These are phyloP conservation scores for Phaedon cochleariae DNA, from an alignment of 2,888 invertebrate species.

Conservation along the genomic window DNA sequence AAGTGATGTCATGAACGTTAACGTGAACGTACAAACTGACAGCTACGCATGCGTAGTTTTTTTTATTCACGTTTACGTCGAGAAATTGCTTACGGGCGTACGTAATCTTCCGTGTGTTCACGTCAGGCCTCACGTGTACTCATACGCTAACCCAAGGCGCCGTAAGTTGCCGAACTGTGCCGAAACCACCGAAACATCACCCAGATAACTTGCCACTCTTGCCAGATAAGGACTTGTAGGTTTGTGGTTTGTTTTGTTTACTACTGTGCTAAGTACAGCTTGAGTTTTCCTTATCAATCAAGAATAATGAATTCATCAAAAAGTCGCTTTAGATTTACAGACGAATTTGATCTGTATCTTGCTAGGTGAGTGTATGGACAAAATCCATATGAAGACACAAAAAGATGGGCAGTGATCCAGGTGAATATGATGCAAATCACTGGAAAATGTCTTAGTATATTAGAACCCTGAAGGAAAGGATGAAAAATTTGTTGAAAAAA, in stretches of 20 bases:
- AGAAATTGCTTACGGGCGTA: background rate
- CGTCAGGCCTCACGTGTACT: background rate
- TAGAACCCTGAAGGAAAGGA: constrained; percentile 14
- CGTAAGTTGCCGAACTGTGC: too few relatives aligned
- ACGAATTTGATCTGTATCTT: background rate
- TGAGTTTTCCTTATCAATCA: background rate
- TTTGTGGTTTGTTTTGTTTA: background rate
- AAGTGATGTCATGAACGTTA: too few relatives aligned
- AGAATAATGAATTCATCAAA: background rate
- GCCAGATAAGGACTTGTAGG: too few relatives aligned
- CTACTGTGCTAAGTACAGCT: background rate
- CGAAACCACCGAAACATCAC: background rate
- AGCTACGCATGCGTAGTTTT: too few relatives aligned
- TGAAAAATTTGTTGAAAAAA: constrained; percentile 13
- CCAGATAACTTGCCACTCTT: background rate
- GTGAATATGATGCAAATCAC: constrained; percentile 13
- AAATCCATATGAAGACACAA: constrained; percentile 19
- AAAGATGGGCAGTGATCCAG: constrained; percentile 15
- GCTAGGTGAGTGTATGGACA: constrained; percentile 12
- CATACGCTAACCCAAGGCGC: background rate
- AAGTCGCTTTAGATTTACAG: background rate
- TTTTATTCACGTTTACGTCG: background rate
- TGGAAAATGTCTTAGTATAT: background rate
- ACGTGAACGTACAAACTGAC: too few relatives aligned
- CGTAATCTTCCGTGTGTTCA: background rate